Evolutionary conservation across 1,140 invertebrate species (phyloP), one percentile per base, ranked within the genome.

Genomic region (Achroia grisella): DNA sequence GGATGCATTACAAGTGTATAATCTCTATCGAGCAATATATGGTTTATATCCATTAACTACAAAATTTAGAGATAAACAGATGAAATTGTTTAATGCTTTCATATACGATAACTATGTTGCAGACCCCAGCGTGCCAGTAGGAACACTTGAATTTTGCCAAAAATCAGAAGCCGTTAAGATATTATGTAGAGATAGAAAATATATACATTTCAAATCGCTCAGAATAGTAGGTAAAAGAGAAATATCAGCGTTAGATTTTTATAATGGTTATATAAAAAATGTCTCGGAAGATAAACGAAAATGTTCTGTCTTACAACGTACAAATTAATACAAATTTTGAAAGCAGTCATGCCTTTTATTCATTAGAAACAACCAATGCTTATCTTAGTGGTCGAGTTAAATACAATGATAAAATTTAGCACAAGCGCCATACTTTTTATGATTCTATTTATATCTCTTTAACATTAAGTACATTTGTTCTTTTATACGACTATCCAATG

Each of bases 201-300:
- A 85, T 63, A 72, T 93, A 29, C 88, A 87, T 65, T 86, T 92
- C 28, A 78, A 80, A 48, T 87, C 87, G 48, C 43, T 93, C 52
- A 74, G 86, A 53, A 62, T 93, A 49, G 71, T 88, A 57, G 88
- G 88, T 1, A 90, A 87, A 62, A 87, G 80, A 63, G 67, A 87
- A 54, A 91, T 93, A 88, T 86, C 69, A 35, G 90, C 91, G 6
- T 57, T 60, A 59, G 90, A 92, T 62, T 93, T 93, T 81, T 88
- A 86, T 77, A 92, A 92, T 82, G 91, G 91, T 17, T 92, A 88
- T 70, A 76, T 93, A 15, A 88, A 86, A 62, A 89, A 89, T 69
- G 46, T 77, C 10, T 40, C 63, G 1, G 15, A 56, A 52, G 60
- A 71, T 35, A 65, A 72, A 48, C 64, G 62, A 61, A 49, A 63